Conservation (phyloP, 2,113 vertebrate genomes). For the Tonatia bakeri region DNA sequence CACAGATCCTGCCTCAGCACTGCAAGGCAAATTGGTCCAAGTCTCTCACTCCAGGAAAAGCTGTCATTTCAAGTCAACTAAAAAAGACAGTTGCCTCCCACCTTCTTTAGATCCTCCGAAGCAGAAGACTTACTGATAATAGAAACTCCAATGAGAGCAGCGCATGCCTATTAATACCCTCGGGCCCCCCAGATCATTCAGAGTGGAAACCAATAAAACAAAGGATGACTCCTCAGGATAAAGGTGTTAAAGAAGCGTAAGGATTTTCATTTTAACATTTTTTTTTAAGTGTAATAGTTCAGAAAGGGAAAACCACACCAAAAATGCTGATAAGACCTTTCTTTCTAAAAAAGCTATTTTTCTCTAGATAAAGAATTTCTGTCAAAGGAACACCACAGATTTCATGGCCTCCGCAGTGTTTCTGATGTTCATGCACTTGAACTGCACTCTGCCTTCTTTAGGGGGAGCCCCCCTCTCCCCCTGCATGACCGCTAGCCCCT, state of each 20-base stretch:
- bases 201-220: background rate
- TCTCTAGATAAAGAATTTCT: background rate
- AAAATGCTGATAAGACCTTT: background rate
- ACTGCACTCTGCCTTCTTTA: background rate
- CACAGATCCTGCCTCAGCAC: background rate
- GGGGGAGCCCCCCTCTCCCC: background rate
- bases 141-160: background rate
- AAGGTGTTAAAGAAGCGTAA: background rate
- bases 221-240: background rate
- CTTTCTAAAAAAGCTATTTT: background rate
- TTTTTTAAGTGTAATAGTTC: background rate
- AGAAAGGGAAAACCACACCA: conserved; percentile 14
- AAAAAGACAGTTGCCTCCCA: background rate
- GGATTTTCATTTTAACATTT: background rate
- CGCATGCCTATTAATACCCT: background rate
- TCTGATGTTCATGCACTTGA: background rate
- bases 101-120: background rate
- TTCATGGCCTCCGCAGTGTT: background rate
- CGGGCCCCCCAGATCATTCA: background rate
- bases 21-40: background rate
- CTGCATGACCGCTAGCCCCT: background rate
- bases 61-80: background rate
- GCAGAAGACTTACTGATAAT: background rate
- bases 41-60: background rate
- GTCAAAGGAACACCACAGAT: background rate